A percentile compares a stretch with the other conserved stretches of the same genome.
These are phyloP conservation scores for Glossophaga mutica DNA, from an alignment of 2,797 vertebrate species.

Conservation along the genomic window DNA sequence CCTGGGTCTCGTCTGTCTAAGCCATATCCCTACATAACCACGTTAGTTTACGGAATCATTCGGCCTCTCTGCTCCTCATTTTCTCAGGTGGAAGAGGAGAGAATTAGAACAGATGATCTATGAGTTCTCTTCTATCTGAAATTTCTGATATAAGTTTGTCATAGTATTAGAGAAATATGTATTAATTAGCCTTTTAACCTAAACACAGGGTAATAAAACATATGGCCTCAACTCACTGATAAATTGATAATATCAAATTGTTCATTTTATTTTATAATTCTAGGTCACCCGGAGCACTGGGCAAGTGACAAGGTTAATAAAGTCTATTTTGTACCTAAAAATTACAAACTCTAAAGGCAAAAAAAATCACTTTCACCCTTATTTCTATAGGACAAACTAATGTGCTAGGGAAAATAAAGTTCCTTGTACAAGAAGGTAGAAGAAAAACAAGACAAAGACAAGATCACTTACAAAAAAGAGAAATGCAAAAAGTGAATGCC, in stretches of 20 bases:
- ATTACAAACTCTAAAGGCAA: background rate
- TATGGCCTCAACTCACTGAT: background rate
- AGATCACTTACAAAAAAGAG: background rate
- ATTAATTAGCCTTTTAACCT: background rate
- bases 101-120: background rate
- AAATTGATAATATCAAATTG: background rate
- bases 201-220: background rate
- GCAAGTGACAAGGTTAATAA: background rate
- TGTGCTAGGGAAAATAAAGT: slow-evolving; percentile 17
- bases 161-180: background rate
- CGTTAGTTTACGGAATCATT: background rate
- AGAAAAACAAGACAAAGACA: background rate
- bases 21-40: background rate
- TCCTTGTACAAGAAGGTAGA: background rate
- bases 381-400: background rate
- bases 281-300: background rate
- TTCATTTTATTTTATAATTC: background rate
- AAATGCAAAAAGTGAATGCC: background rate
- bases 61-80: background rate
- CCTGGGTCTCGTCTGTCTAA: background rate
- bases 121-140: background rate
- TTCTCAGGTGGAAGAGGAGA: slow-evolving; percentile 16
- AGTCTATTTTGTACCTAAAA: background rate
- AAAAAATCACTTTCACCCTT: background rate
- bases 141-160: background rate